Percentiles rank a stretch among this genome's conserved stretches.
These are phyloP conservation scores for Dicerorhinus sumatrensis DNA, from an alignment of 2,113 vertebrate species.

Conservation along the genomic window DNA sequence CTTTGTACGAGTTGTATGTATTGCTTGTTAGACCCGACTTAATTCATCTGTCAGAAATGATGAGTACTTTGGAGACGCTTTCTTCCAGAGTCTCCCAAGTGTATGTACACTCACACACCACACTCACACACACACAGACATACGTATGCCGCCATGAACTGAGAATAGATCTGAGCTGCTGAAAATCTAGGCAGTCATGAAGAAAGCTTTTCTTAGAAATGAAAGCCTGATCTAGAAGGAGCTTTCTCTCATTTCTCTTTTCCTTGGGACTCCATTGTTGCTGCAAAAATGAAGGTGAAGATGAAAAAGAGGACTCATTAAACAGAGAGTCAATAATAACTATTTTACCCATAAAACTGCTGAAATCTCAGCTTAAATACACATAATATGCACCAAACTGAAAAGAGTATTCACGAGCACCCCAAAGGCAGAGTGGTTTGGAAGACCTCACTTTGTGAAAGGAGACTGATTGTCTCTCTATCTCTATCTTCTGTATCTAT, in stretches of 20 bases:
- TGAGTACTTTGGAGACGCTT: constrained; percentile 23
- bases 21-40: constrained; percentile 2
- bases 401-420: background rate
- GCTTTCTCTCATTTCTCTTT: background rate
- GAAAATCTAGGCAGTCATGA: background rate
- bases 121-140: background rate
- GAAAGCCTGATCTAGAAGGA: background rate
- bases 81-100: background rate
- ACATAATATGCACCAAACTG: background rate
- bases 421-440: background rate
- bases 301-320: background rate
- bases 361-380: background rate
- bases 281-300: background rate
- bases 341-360: background rate
- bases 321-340: background rate
- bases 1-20: background rate
- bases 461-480: background rate
- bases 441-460: background rate
- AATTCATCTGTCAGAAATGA: background rate
- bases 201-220: background rate
- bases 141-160: background rate
- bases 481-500: background rate
- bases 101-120: background rate
- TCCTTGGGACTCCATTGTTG: background rate
- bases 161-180: background rate